These are phyloP conservation scores for Haliclona indistincta DNA, from an alignment of 37 sponge, comb jelly and placozoan species.

Conservation along the genomic window DNA sequence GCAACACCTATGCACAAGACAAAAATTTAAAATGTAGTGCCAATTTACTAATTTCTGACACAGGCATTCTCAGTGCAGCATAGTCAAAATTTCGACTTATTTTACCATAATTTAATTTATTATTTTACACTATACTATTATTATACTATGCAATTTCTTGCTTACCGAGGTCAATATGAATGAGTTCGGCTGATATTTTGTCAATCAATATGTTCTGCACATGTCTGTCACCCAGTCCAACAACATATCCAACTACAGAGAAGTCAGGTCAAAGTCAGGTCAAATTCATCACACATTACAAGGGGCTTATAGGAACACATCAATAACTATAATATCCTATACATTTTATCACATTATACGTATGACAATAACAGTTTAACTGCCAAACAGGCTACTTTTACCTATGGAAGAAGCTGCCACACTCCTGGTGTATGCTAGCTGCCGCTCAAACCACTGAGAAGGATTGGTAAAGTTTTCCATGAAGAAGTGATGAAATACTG, in stretches of 20 bases:
- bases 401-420: constrained; percentile 96
- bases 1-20: constrained; percentile 69
- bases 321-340: too few relatives aligned
- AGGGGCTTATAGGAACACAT: too few relatives aligned
- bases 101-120: too few relatives aligned
- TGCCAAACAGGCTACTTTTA: neutral
- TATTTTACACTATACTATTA: too few relatives aligned
- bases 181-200: constrained; percentile 89
- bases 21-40: neutral
- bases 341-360: too few relatives aligned
- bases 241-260: constrained; percentile 89
- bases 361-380: too few relatives aligned
- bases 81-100: too few relatives aligned
- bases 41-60: too few relatives aligned
- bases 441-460: constrained; percentile 87
- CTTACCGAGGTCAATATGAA: constrained; percentile 98
- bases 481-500: constrained; percentile 98
- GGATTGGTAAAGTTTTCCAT: constrained; percentile 85
- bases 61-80: neutral
- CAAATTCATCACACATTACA: too few relatives aligned
- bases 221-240: constrained; percentile 98
- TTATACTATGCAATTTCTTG: too few relatives aligned
- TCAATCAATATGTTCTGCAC: constrained; percentile 97
- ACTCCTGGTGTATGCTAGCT: constrained; percentile 88
- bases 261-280: too few relatives aligned